Evolutionary conservation across 2,797 vertebrate genomes (phyloP).

Genomic region (Sandelia bainsii): DNA sequence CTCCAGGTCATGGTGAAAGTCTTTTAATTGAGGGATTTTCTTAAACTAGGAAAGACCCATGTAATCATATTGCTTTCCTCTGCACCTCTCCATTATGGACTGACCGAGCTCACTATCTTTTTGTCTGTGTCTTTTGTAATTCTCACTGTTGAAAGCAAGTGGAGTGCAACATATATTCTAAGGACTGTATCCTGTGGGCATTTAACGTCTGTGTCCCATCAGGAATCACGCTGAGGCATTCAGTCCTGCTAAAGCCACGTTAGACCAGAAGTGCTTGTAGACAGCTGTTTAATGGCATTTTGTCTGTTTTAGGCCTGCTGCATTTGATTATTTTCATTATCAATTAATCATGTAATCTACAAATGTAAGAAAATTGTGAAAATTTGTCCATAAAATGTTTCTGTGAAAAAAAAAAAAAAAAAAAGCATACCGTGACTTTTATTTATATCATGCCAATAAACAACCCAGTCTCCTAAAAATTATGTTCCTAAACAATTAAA

Average conservation of each 20-base stretch:
- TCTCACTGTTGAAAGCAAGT: conserved; percentile 58
- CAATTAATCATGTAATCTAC: neutral
- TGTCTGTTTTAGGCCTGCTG: neutral
- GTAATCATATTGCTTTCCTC: conserved; percentile 33
- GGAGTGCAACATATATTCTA: conserved; percentile 46
- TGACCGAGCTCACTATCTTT: conserved; percentile 44
- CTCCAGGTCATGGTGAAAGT: conserved; percentile 26
- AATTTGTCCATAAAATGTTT: neutral
- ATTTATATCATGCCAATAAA: too few relatives aligned
- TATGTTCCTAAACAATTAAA: too few relatives aligned
- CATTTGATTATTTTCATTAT: neutral
- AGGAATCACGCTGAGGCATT: conserved; percentile 18
- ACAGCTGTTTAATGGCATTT: neutral
- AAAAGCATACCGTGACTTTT: too few relatives aligned
- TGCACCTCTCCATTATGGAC: conserved; percentile 52
- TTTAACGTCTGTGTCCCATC: conserved; percentile 12
- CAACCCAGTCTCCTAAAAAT: too few relatives aligned
- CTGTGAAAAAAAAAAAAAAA: too few relatives aligned
- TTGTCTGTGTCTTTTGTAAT: conserved; percentile 30
- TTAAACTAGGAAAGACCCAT: conserved; percentile 28
- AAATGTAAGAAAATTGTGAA: neutral
- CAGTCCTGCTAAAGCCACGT: conserved; percentile 10
- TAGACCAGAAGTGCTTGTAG: neutral
- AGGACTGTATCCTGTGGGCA: conserved; percentile 27
- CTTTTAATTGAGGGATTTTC: conserved; percentile 61